Evolutionary conservation across 2,797 vertebrate genomes (phyloP), one percentile per base, ranked within the genome.

Genomic region (Smutsia gigantea): DNA sequence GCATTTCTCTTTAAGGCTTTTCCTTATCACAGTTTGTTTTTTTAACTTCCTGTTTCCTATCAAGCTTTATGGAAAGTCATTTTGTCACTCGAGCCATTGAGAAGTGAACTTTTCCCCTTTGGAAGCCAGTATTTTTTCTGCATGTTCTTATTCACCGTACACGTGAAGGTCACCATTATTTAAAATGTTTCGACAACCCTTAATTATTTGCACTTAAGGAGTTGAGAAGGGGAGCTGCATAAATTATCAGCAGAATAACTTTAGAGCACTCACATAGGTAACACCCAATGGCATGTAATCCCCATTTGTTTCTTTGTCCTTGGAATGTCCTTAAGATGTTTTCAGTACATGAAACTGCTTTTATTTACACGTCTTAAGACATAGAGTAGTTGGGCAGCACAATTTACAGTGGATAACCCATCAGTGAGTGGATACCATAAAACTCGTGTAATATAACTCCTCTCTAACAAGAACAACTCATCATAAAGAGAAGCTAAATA

Each of bases 1-100:
- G 79, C 92, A 61, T 97, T 98, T 98, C 97, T 97, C 72, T 91
- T 84, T 97, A 96, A 39, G 69, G 78, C 69, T 87, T 46, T 85
- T 92, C 66, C 87, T 90, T 98, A 98, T 98, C 97, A 85, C 79
- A 63, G 29, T 95, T 96, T 93, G 96, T 85, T 98, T 95, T 97
- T 84, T 93, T 94, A 69, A 89, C 95, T 98, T 98, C 98, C 97
- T 97, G 91, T 98, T 98, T 97, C 97, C 87, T 96, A 88, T 96
- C 87, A 94, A 95, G 74, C 96, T 98, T 98, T 96, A 94, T 95
- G 97, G 92, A 94, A 97, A 97, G 91, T 97, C 84, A 96, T 59
- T 96, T 95, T 94, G 85, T 86, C 25, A 96, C 95, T 97, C 89
- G 95, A 98, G 86, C 11, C 82, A 90, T 96, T 98, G n/a, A 53